These are phyloP conservation scores for Pogonognathellus flavescens DNA, from an alignment of 1,140 invertebrate species.

Conservation along the genomic window DNA sequence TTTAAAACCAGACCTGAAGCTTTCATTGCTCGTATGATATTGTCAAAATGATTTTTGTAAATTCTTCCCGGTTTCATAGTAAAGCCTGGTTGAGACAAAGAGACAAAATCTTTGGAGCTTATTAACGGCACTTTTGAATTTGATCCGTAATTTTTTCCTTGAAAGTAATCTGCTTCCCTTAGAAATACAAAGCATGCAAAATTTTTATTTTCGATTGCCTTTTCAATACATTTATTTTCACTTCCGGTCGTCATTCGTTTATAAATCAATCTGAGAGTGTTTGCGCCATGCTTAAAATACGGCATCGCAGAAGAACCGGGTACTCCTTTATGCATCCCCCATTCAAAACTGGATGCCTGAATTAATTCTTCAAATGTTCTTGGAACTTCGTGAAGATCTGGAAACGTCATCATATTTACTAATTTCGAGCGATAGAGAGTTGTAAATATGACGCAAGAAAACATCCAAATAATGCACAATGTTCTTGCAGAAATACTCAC, in stretches of 20 bases:
- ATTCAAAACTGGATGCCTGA: not conserved
- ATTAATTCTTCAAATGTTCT: conserved; percentile 42
- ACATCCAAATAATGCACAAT: conserved; percentile 24
- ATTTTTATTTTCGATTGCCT: conserved; percentile 7
- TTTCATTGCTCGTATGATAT: not conserved
- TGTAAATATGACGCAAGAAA: conserved; percentile 5
- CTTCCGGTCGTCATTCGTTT: not conserved
- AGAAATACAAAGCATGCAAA: conserved; percentile 34
- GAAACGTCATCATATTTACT: conserved; percentile 43
- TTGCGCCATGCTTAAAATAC: conserved; percentile 5
- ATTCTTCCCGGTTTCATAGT: not conserved
- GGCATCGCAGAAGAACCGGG: conserved; percentile 4
- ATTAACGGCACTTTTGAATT: not conserved
- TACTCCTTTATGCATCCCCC: conserved; percentile 17
- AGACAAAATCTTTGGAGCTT: not conserved
- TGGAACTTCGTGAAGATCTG: conserved; percentile 6
- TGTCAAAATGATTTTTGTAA: conserved; percentile 23
- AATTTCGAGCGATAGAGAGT: conserved; percentile 41
- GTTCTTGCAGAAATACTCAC: not conserved
- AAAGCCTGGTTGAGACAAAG: not conserved
- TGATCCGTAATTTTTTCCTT: conserved; percentile 3
- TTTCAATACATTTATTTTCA: not conserved
- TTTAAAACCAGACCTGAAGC: conserved; percentile 10
- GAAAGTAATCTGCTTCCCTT: not conserved
- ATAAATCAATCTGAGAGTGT: not conserved